These are phyloP conservation scores for Subacronicta megacephala DNA, from an alignment of 2,888 invertebrate genomes.

Conservation along the genomic window DNA sequence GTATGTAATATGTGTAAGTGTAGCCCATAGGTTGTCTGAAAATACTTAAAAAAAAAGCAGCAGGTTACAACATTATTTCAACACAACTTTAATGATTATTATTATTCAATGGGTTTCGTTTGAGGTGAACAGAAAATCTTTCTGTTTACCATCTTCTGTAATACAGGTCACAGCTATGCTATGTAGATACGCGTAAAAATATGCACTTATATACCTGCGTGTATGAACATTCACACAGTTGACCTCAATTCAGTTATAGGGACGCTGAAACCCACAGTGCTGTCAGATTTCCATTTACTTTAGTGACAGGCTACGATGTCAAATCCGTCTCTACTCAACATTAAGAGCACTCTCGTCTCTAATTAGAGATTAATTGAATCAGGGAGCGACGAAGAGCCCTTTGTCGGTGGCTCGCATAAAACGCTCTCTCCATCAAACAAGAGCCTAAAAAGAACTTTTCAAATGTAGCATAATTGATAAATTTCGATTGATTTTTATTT, in stretches of 20 bases:
- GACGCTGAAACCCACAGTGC: constrained; percentile 70
- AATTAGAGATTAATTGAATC: constrained; percentile 88
- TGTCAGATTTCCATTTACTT: constrained; percentile 85
- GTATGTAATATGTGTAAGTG: too few relatives aligned
- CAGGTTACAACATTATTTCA: too few relatives aligned
- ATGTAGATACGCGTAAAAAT: constrained; percentile 8
- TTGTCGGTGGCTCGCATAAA: constrained; percentile 69
- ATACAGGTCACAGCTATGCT: constrained; percentile 2
- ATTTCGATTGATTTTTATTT: constrained; percentile 37
- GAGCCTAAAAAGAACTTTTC: constrained; percentile 51
- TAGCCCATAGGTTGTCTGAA: too few relatives aligned
- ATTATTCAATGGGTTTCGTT: too few relatives aligned
- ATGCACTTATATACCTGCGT: constrained; percentile 33
- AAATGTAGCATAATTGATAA: constrained; percentile 35
- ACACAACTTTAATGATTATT: too few relatives aligned
- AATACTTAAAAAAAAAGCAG: too few relatives aligned
- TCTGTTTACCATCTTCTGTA: not conserved
- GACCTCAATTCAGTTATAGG: constrained; percentile 76
- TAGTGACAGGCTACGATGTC: constrained; percentile 81
- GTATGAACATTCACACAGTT: constrained; percentile 55
- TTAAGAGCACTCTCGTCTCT: constrained; percentile 86
- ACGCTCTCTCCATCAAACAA: constrained; percentile 57
- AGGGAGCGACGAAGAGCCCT: constrained; percentile 76
- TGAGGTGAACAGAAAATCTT: too few relatives aligned
- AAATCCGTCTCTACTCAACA: constrained; percentile 82